Evolutionary conservation across 2,888 invertebrate genomes (phyloP).

Genomic region (Erebia palarica): DNA sequence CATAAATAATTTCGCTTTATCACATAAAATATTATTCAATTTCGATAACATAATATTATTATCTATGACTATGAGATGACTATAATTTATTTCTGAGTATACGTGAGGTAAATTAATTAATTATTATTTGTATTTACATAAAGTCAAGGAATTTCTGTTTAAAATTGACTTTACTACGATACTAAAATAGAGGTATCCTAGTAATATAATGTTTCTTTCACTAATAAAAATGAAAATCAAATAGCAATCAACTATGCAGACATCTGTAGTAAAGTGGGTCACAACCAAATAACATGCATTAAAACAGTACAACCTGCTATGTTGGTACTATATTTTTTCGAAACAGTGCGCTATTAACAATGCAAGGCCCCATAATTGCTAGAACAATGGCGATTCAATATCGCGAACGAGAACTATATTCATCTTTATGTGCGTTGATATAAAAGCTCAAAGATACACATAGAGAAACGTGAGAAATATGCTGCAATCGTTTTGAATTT

Average conservation of each 20-base stretch:
- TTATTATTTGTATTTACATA: no score
- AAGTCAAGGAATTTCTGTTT: no score
- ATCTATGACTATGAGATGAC: no score
- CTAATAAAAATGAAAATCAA: neutral
- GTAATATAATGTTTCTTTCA: neutral
- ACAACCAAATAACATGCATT: slow-evolving; percentile 13
- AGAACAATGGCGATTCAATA: slow-evolving; percentile 36
- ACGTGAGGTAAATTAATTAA: no score
- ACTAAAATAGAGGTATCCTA: neutral
- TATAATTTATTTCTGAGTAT: no score
- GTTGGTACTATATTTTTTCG: slow-evolving; percentile 7
- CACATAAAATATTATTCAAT: neutral
- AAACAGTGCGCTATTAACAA: slow-evolving; percentile 28
- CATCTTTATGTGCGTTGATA: slow-evolving; percentile 28
- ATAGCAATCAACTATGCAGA: slow-evolving; percentile 10
- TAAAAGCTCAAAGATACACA: neutral
- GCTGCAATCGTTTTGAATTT: no score
- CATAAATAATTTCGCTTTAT: slow-evolving; percentile 3
- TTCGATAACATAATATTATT: neutral
- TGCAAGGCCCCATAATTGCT: slow-evolving; percentile 35
- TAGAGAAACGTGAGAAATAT: no score
- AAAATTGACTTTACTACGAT: no score
- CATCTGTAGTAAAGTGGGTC: slow-evolving; percentile 9
- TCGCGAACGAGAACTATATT: slow-evolving; percentile 29
- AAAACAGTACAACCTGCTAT: slow-evolving; percentile 4